These are phyloP conservation scores for Coptodon bakossiorum DNA, from an alignment of 2,113 vertebrate species.

Conservation along the genomic window DNA sequence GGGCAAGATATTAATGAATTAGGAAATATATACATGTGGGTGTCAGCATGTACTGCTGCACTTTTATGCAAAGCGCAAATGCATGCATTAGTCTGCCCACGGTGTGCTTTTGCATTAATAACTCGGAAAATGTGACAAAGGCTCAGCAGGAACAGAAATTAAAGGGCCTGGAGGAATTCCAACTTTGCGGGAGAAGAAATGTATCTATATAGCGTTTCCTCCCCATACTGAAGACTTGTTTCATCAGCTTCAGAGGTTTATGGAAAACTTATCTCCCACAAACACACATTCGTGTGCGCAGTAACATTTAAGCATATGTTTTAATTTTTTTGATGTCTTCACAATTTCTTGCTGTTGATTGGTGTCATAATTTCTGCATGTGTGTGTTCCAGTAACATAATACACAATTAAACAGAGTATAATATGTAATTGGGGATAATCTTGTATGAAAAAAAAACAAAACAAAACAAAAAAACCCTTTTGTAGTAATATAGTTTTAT, in stretches of 20 bases:
- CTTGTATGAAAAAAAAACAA: background rate
- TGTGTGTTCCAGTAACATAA: conserved; percentile 14
- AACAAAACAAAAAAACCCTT: background rate
- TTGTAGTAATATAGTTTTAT: background rate
- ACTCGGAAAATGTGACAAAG: conserved; percentile 41
- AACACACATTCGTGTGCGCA: conserved; percentile 4
- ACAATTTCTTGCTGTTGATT: conserved; percentile 11
- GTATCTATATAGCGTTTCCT: background rate
- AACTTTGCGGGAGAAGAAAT: conserved; percentile 22
- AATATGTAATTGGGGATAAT: background rate
- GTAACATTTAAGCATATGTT: conserved; percentile 42
- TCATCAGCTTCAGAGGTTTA: conserved; percentile 37
- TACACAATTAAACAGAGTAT: background rate
- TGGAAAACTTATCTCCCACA: conserved; percentile 34
- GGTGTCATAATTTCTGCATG: conserved; percentile 19
- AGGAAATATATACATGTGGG: background rate
- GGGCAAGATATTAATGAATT: conserved; percentile 29
- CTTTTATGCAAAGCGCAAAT: conserved; percentile 13
- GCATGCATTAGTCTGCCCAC: conserved; percentile 20
- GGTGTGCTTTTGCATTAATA: conserved; percentile 39
- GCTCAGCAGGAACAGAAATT: conserved; percentile 39
- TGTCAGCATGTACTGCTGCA: background rate
- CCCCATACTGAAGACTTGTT: background rate
- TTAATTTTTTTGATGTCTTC: background rate
- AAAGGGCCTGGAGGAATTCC: conserved; percentile 51